Conservation (phyloP, 2,113 vertebrate species). For the Phrynocephalus versicolor region DNA sequence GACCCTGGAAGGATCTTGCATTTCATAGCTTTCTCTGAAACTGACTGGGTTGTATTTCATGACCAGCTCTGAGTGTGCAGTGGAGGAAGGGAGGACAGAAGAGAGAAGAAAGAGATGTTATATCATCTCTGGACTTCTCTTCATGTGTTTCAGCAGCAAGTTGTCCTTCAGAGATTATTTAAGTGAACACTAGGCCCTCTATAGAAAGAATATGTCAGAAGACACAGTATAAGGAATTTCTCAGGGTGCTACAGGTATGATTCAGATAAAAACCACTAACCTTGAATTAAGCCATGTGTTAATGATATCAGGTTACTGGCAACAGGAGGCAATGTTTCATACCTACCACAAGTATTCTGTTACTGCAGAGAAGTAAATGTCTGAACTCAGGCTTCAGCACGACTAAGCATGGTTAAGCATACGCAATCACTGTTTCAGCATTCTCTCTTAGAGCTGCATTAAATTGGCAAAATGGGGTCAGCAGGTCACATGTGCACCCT, state of each 20-base stretch:
- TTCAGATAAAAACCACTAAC: neutral
- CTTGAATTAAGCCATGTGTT: neutral
- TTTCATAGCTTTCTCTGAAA: slow-evolving; percentile 22
- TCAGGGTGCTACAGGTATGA: neutral
- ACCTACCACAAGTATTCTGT: neutral
- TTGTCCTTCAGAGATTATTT: neutral
- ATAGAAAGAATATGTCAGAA: neutral
- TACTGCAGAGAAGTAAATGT: neutral
- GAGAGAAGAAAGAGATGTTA: neutral
- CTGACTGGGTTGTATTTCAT: slow-evolving; percentile 21
- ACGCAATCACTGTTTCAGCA: neutral
- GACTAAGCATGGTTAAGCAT: neutral
- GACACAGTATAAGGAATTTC: neutral
- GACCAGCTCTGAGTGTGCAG: neutral
- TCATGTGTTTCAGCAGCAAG: neutral
- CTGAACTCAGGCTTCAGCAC: neutral
- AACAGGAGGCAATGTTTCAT: neutral
- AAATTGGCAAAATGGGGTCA: too few relatives aligned
- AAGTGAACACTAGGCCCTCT: neutral
- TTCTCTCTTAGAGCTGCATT: too few relatives aligned
- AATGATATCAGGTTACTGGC: neutral
- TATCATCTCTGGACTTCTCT: neutral
- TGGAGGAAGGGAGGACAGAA: neutral
- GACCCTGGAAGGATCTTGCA: neutral
- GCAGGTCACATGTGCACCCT: too few relatives aligned